Evolutionary conservation across 64 coral and sea anemone genomes (phyloP).

Genomic region (Catalaphyllia jardinei): DNA sequence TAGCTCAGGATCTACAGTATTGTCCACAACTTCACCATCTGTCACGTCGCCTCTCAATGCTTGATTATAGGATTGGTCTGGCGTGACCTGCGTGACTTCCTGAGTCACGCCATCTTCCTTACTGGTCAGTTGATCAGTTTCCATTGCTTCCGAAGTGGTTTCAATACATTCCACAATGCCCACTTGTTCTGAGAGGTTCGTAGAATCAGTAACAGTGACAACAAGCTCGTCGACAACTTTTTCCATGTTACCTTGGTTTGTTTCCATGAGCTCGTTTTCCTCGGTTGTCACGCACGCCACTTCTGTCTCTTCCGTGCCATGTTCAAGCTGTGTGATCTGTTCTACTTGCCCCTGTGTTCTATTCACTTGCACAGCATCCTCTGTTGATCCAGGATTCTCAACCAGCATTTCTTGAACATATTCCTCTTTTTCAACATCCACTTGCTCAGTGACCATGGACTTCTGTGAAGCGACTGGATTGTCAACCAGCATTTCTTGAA

Average conservation of each 20-base stretch:
- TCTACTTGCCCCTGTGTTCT: no score
- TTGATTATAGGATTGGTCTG: neutral
- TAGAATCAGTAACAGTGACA: neutral
- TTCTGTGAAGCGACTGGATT: neutral
- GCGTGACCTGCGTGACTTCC: neutral
- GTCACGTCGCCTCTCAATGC: neutral
- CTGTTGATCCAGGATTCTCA: neutral
- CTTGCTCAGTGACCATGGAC: neutral
- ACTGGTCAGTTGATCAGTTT: slow-evolving; percentile 3
- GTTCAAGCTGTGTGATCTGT: neutral
- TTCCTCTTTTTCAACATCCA: neutral
- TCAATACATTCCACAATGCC: neutral
- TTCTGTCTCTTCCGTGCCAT: neutral
- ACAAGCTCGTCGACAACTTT: neutral
- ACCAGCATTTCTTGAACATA: neutral
- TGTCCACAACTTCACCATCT: neutral
- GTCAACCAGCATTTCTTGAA: neutral
- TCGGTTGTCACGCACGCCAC: neutral
- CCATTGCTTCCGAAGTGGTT: neutral
- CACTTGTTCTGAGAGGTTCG: neutral
- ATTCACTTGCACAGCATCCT: no score
- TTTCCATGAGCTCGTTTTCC: neutral
- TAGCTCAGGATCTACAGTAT: neutral
- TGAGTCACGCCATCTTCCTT: neutral
- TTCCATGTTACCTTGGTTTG: neutral